Evolutionary conservation across 2,113 vertebrate genomes (phyloP), one percentile per base, ranked within the genome.

Genomic region (Podarcis raffonei): DNA sequence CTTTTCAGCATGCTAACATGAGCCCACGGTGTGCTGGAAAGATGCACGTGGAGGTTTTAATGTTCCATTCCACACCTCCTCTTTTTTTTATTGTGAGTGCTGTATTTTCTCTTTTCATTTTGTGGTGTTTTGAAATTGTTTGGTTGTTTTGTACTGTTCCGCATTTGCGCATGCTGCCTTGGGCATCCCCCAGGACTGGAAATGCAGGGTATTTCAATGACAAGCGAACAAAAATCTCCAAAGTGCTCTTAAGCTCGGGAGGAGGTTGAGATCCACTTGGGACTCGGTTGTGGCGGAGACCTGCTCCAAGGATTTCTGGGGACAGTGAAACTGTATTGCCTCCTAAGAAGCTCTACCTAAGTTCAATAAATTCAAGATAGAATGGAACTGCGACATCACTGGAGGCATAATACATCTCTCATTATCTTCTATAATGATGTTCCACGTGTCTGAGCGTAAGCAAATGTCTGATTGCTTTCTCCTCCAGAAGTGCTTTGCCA

Each of bases 381-480:
- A 65, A 27, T 5, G 27, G 66, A 35, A 80, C 80, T 71, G 35
- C 32, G 68, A 57, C n/a, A 71, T 80, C 85, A 79, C 59, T 35
- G 75, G 75, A 68, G 62, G 59, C 42, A 68, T 25, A 48, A 53
- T 79, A 48, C 65, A 68, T 23, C 62, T 68, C 75, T 86, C 85
- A 68, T 86, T 79, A 86, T 68, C 85, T 78, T 16, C 39, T 86
- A 48, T 69, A 78, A 86, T 69, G 37, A 25, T 53, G 75, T 68
- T 78, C 65, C 39, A 16, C 1, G 20, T 78, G 37, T 39, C 39
- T 66, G 75, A 16, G 39, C 68, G 42, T n/a, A 68, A 78, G 35
- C 75, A 69, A 86, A 30, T 15, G 39, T 69, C 66, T 68, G 65
- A 53, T 57, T 57, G 77, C 76, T 32, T 80, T 80, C 65, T 69